Conservation (phyloP, 2,113 vertebrate genomes). For the Antidorcas marsupialis region DNA sequence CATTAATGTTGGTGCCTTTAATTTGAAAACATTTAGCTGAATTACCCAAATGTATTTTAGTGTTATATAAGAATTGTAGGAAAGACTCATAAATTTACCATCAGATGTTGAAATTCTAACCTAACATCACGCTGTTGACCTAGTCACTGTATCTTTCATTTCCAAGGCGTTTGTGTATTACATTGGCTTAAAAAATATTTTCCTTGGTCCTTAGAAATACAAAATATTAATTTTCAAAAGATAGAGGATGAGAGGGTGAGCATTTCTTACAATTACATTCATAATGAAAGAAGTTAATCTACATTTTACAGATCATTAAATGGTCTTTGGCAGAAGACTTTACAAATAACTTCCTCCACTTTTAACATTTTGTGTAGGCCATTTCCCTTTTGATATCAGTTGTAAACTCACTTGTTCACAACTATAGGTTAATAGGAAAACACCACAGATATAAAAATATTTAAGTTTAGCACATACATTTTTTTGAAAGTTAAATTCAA, state of each 20-base stretch:
- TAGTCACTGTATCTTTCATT: background rate
- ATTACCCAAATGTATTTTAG: constrained; percentile 8
- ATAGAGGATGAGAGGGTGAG: constrained; percentile 25
- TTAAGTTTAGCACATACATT: constrained; percentile 71
- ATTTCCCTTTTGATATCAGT: constrained; percentile 63
- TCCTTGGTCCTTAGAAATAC: constrained; percentile 70
- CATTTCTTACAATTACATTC: constrained; percentile 73
- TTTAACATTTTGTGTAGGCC: constrained; percentile 46
- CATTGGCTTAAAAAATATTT: constrained; percentile 53
- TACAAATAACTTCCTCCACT: constrained; percentile 70
- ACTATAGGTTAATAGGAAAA: constrained; percentile 74
- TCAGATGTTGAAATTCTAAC: background rate
- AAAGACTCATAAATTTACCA: background rate
- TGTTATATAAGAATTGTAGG: background rate
- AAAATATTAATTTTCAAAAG: constrained; percentile 71
- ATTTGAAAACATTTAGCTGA: background rate
- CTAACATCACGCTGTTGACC: background rate
- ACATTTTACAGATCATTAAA: constrained; percentile 68
- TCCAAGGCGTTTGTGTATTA: constrained; percentile 48
- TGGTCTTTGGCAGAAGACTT: constrained; percentile 82
- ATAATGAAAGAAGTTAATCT: constrained; percentile 68
- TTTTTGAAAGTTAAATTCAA: constrained; percentile 71
- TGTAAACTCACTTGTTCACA: constrained; percentile 67
- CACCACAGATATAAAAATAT: constrained; percentile 80
- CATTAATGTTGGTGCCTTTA: background rate